Evolutionary conservation across 2,888 invertebrate genomes (phyloP), one percentile per base, ranked within the genome.

Genomic region (Drosophila gaucha): DNA sequence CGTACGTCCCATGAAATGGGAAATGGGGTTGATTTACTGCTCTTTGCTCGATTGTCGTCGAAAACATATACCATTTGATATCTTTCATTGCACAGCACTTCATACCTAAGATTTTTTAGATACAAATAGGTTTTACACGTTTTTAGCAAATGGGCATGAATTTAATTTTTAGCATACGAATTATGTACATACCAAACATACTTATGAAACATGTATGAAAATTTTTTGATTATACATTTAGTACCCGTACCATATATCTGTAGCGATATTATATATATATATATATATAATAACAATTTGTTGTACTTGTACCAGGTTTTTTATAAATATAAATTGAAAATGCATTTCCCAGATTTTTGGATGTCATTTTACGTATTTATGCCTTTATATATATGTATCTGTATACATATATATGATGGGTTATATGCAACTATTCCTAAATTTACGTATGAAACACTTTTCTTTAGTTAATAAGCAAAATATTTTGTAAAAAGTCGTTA

Each of bases 1-100:
- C 20, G 41, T 31, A 59, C 33, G 22, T 41, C 58, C 76, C 80
- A 83, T 79, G 31, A 58, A 84, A 78, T 77, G 73, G 80, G 62
- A n/a, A 14, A 9, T 10, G 16, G 36, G 36, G 8, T 39, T 41
- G 14, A 41, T 10, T 41, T 26, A 41, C 10, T 16, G 14, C 14
- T 24, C 24, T 14, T 24, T 24, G 9, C 24, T 24, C 14, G 41
- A 41, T 41, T 24, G 10, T 41, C 14, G 14, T 41, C 24, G 24
- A 39, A 39, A n/a, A 12, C 28, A 44, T 12, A 22, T 33, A 20
- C 10, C 12, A 46, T 39, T 64, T 24, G 22, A 26, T 18, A 22
- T 47, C n/a, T 39, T 77, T 35, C 14, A 58, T 49, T 43, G 47
- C 39, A 36, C 33, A 39, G 44, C 50, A 51, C 55, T 16, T 46